These are phyloP conservation scores for Pelodiscus sinensis DNA, from an alignment of 2,113 vertebrate species.

Conservation along the genomic window DNA sequence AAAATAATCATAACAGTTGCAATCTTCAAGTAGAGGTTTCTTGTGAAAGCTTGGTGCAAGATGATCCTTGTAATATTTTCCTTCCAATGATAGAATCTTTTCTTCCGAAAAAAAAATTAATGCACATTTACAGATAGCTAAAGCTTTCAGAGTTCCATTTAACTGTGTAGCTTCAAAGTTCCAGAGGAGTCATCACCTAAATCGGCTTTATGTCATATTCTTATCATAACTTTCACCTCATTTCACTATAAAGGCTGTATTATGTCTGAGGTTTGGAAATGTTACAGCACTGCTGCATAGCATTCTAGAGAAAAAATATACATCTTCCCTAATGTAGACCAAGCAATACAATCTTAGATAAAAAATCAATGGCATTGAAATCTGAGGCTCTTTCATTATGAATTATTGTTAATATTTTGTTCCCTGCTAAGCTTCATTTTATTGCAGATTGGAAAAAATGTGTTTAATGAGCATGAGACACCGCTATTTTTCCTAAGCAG, in stretches of 20 bases:
- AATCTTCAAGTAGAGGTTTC: background rate
- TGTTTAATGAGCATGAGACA: background rate
- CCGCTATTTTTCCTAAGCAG: background rate
- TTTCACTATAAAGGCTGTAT: conserved; percentile 5
- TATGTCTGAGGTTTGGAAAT: background rate
- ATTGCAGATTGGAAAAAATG: background rate
- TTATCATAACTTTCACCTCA: background rate
- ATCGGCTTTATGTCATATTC: background rate
- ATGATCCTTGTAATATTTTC: conserved; percentile 2
- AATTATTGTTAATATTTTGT: background rate
- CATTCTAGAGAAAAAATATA: background rate
- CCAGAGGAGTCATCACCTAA: background rate
- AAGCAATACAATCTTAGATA: background rate
- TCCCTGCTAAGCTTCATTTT: background rate
- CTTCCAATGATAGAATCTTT: background rate
- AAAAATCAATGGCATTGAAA: background rate
- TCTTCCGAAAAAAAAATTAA: conserved; percentile 2
- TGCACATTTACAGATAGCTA: background rate
- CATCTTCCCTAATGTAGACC: background rate
- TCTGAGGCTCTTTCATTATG: background rate
- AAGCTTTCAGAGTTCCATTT: background rate
- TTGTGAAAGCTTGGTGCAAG: background rate
- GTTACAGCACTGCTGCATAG: background rate
- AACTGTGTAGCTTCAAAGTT: background rate
- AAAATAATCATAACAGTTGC: conserved; percentile 8